Evolutionary conservation across 1,140 invertebrate species (phyloP).

Genomic region (Cyphomyrmex costatus): DNA sequence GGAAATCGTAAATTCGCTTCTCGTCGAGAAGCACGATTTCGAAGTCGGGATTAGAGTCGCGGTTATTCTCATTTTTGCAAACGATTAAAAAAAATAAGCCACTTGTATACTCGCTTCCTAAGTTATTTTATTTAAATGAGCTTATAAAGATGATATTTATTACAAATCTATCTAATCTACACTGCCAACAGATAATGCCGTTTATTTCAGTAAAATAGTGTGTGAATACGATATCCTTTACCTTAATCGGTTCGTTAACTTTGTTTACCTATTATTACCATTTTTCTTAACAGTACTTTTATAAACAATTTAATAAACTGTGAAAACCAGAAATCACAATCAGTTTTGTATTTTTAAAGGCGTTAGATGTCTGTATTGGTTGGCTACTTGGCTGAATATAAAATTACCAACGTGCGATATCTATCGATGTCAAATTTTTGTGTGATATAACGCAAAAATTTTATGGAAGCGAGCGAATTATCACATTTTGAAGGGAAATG

Average conservation of each 20-base stretch:
- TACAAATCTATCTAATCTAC: background rate
- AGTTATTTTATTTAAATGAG: background rate
- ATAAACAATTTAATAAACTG: background rate
- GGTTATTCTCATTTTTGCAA: slow-evolving; percentile 39
- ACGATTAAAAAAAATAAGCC: slow-evolving; percentile 18
- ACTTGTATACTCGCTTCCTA: background rate
- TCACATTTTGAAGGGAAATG: slow-evolving; percentile 30
- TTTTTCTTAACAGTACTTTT: background rate
- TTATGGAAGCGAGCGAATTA: slow-evolving; percentile 16
- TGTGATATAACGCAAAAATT: slow-evolving; percentile 7
- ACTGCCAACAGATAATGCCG: background rate
- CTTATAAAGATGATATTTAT: background rate
- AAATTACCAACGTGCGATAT: background rate
- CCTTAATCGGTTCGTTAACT: background rate
- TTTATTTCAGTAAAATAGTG: slow-evolving; percentile 4
- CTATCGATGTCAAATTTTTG: slow-evolving; percentile 12
- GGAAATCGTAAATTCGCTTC: slow-evolving; percentile 60
- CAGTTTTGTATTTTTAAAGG: background rate
- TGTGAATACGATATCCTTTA: background rate
- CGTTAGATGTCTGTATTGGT: background rate
- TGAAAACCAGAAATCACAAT: background rate
- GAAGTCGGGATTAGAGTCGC: slow-evolving; percentile 35
- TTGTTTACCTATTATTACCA: background rate
- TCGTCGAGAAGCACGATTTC: slow-evolving; percentile 51
- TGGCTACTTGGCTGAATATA: background rate